phyloP scores from a whole-genome alignment of 2,797 vertebrate species.

The Echeneis naucrates region DNA sequence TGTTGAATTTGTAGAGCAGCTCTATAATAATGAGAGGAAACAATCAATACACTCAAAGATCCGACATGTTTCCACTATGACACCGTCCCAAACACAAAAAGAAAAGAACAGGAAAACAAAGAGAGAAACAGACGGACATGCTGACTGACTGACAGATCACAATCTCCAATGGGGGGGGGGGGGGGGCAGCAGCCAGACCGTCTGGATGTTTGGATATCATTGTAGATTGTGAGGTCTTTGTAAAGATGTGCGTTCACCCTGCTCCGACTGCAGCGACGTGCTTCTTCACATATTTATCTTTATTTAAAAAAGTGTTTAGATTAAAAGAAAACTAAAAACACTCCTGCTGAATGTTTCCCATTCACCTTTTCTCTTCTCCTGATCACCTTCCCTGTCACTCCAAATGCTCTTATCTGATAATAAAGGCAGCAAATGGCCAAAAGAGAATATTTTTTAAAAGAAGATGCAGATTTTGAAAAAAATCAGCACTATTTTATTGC shows the following conservation, averaged over 20 bases:
- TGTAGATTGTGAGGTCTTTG: conserved; percentile 81
- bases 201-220: conserved; percentile 41
- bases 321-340: too few species aligned
- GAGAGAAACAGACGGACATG: conserved; percentile 24
- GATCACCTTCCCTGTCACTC: too few species aligned
- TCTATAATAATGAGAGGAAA: background rate
- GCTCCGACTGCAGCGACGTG: conserved; percentile 50
- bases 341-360: too few species aligned
- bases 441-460: too few species aligned
- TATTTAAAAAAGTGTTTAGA: too few species aligned
- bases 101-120: background rate
- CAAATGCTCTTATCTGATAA: too few species aligned
- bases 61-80: conserved; percentile 1
- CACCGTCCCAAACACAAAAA: conserved; percentile 1
- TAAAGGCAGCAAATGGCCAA: too few species aligned
- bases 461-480: too few species aligned
- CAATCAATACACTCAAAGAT: background rate
- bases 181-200: background rate
- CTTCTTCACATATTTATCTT: background rate
- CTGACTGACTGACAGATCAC: conserved; percentile 59
- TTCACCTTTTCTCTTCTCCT: too few species aligned
- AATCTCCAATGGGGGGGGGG: conserved; percentile 79
- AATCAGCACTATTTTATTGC: too few species aligned
- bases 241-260: conserved; percentile 74
- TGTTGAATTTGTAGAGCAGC: conserved; percentile 14